Conservation (phyloP, 2,888 invertebrate species). For the Cheiracanthium punctorium region DNA sequence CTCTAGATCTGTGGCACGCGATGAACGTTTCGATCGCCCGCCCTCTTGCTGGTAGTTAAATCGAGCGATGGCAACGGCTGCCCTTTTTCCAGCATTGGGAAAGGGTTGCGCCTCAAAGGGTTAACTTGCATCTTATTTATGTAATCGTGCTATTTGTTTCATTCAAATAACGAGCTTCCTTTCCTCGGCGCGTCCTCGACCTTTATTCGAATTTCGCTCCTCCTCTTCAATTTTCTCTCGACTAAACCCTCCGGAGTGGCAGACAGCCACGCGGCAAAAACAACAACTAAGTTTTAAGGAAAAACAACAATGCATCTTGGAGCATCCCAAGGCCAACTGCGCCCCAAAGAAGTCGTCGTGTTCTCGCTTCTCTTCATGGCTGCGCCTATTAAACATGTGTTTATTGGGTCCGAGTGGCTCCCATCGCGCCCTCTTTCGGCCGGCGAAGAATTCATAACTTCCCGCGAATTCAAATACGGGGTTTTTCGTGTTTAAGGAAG, state of each 20-base stretch:
- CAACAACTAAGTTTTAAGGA: constrained; percentile 2
- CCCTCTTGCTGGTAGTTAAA: too few relatives aligned
- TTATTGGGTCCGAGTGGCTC: constrained; percentile 29
- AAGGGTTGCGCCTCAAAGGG: too few relatives aligned
- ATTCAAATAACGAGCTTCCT: too few relatives aligned
- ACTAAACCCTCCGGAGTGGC: not conserved
- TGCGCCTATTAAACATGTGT: constrained; percentile 46
- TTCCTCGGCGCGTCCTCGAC: not conserved
- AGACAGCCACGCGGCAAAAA: constrained; percentile 22
- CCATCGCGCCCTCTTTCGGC: constrained; percentile 50
- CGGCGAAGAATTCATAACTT: not conserved
- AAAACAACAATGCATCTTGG: constrained; percentile 55
- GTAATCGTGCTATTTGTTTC: too few relatives aligned
- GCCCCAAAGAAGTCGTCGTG: constrained; percentile 35
- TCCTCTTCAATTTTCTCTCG: not conserved
- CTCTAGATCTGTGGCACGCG: too few relatives aligned
- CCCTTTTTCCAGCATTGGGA: too few relatives aligned
- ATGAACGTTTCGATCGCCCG: too few relatives aligned
- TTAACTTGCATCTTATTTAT: too few relatives aligned
- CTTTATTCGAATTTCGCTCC: not conserved
- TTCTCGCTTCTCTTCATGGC: not conserved
- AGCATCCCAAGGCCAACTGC: constrained; percentile 64
- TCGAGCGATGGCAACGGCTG: too few relatives aligned
- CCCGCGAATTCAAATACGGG: too few relatives aligned
- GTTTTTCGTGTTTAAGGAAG: too few relatives aligned